Base-by-base conservation (phyloP, 2,797 vertebrate genomes). In the Psittacula derbiana region DNA sequence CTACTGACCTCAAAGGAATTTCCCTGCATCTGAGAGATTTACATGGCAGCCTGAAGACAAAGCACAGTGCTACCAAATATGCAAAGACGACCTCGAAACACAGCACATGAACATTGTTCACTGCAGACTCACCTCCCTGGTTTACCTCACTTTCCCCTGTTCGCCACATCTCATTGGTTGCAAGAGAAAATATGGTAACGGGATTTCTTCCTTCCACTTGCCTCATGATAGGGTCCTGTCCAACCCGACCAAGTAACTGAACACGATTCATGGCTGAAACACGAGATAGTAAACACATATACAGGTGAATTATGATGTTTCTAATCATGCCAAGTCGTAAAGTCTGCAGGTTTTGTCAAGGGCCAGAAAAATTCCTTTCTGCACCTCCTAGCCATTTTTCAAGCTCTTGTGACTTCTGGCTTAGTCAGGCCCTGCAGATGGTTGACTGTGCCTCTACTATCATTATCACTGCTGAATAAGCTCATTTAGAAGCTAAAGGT, bases 201-300 rank as follows among this genome's bases (percentile, higher is more conserved):
- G 99, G 99, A 91, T 99, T 99, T 89, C 98, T 98, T 25, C 99
- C 99, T 3, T 99, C 99, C 71, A 98, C 98, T 91, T 99, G 99
- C 91, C 99, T 99, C 99, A 99, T 99, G 75, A 99, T 98, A 0
- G 99, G 99, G 95, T 99, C 99, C 97, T 99, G 99, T n/a, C 99
- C 99, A 27, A 99, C 99, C 31, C 99, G 98, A 19, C 99, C 99
- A 28, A 99, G 97, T 69, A 99, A 96, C 98, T 99, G 99, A 41
- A 99, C 99, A 2, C 98, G 98, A 95, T 99, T 99, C 96, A 99
- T 98, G 11, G 99, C 99, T 99, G 93, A 89, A 98, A 97, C 0
- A 4, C 1, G 0, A 78, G 17, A 93, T 6, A 93, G 80, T 47
- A 46, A 84, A 88, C 5, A 23, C 43, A 61, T 2, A 41, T 0